Percentiles rank a stretch among this genome's conserved stretches.
phyloP scores from a whole-genome alignment of 2,888 invertebrate species.

The Diadegma fenestrale region DNA sequence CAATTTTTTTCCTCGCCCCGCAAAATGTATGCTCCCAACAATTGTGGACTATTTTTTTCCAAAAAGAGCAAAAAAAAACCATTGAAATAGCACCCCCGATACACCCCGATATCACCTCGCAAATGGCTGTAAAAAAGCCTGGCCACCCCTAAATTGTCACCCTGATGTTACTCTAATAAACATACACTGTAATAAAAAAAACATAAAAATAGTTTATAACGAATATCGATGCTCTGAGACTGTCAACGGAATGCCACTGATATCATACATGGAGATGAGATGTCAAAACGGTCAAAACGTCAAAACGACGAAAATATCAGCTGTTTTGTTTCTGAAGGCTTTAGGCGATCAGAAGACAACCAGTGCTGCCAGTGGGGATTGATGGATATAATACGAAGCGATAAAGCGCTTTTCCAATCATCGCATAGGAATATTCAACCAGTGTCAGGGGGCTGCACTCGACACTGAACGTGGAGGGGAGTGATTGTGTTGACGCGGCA shows the following conservation, averaged over 20 bases:
- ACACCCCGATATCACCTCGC: no score
- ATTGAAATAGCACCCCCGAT: background rate
- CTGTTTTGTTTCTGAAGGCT: background rate
- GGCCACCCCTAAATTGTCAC: no score
- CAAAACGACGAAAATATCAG: background rate
- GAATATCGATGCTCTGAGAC: no score
- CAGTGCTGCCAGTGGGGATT: constrained; percentile 18
- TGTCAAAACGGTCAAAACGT: no score
- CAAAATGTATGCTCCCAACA: no score
- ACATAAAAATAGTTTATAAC: no score
- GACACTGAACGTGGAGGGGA: constrained; percentile 16
- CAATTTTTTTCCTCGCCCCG: no score
- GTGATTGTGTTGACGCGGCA: constrained; percentile 24
- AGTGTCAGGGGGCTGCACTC: constrained; percentile 26
- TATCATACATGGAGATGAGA: background rate
- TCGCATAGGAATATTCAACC: constrained; percentile 23
- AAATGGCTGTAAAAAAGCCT: background rate
- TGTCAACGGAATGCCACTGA: no score
- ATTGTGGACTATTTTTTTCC: no score
- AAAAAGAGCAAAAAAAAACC: background rate
- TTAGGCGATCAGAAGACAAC: background rate
- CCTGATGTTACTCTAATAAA: no score
- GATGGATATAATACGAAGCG: background rate
- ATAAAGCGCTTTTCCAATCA: constrained; percentile 17
- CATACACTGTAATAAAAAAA: no score